Evolutionary conservation across 2,888 invertebrate species (phyloP).

Genomic region (Papilio demoleus): DNA sequence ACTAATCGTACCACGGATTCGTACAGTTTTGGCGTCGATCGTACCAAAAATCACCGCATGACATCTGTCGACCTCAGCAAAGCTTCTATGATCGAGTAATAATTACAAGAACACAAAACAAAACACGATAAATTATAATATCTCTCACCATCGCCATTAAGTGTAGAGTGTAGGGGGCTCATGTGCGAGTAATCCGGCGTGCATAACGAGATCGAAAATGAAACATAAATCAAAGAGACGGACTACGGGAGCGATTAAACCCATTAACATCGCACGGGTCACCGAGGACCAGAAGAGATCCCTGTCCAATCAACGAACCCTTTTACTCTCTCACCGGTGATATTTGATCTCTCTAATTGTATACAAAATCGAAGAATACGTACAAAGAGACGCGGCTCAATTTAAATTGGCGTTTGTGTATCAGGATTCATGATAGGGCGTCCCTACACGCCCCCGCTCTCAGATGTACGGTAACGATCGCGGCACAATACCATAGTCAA

Average conservation of each 20-base stretch:
- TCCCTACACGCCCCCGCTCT: constrained; percentile 71
- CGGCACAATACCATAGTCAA: constrained; percentile 81
- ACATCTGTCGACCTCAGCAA: too few species aligned
- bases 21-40: too few species aligned
- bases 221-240: constrained; percentile 81
- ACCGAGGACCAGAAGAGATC: constrained; percentile 62
- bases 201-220: constrained; percentile 83
- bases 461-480: constrained; percentile 81
- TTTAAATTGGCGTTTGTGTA: constrained; percentile 71
- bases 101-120: constrained; percentile 1
- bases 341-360: constrained; percentile 20
- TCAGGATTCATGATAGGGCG: constrained; percentile 81
- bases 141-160: constrained; percentile 68
- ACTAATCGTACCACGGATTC: too few species aligned
- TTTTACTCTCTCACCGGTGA: constrained; percentile 33
- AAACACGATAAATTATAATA: constrained; percentile 65
- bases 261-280: constrained; percentile 80
- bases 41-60: too few species aligned
- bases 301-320: constrained; percentile 41
- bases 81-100: background rate
- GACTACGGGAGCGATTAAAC: constrained; percentile 79
- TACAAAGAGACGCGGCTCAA: constrained; percentile 63
- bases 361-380: constrained; percentile 37
- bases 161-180: constrained; percentile 63
- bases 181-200: constrained; percentile 72